Percentiles rank a stretch among this genome's conserved stretches.
Evolutionary conservation across 2,888 invertebrate genomes (phyloP).

Genomic region (Epirrhoe alternata): DNA sequence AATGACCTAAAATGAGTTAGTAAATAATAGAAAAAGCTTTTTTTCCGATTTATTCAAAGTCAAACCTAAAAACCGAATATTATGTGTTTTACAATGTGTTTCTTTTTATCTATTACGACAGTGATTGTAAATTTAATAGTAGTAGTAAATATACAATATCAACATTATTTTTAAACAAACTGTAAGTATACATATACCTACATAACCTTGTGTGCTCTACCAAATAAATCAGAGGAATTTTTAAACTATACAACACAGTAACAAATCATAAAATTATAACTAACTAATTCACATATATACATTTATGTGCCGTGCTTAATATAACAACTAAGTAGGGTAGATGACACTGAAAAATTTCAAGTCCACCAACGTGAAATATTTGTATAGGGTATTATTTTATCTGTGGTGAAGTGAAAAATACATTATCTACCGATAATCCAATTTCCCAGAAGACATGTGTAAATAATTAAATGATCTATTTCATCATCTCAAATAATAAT

Average conservation of each 20-base stretch:
- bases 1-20: neutral
- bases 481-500: no score
- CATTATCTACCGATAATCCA: no score
- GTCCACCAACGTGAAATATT: no score
- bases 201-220: slow-evolving; percentile 51
- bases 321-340: neutral
- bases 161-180: slow-evolving; percentile 3
- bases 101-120: slow-evolving; percentile 10
- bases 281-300: neutral
- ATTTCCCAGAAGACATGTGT: no score
- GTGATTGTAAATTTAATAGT: neutral
- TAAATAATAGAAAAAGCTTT: neutral
- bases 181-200: slow-evolving; percentile 41
- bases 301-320: neutral
- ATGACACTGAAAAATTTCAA: no score
- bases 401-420: no score
- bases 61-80: slow-evolving; percentile 17
- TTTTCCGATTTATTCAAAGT: slow-evolving; percentile 22
- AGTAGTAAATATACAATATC: neutral
- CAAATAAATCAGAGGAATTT: slow-evolving; percentile 28
- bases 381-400: no score
- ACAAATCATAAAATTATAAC: neutral
- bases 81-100: slow-evolving; percentile 11
- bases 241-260: slow-evolving; percentile 11
- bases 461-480: no score